phyloP scores from a whole-genome alignment of 1,140 invertebrate genomes.

The Odontomachus brunneus region DNA sequence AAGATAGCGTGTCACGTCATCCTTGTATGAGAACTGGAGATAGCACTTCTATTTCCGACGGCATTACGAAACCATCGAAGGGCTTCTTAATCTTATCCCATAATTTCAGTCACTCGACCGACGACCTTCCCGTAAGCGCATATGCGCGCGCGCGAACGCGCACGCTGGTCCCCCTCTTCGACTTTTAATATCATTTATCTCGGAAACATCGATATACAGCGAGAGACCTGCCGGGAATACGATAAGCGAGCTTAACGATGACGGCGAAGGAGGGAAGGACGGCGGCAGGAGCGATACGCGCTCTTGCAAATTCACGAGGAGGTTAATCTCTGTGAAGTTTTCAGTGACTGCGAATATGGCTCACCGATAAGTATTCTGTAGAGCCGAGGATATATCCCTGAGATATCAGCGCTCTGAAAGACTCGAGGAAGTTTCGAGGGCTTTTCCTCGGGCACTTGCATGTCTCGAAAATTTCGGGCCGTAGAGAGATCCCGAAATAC shows the following conservation, averaged over 20 bases:
- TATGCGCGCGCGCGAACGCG: neutral
- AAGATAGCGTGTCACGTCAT: neutral
- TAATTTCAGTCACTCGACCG: conserved; percentile 25
- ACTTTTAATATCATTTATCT: conserved; percentile 35
- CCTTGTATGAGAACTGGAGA: neutral
- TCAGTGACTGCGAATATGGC: conserved; percentile 18
- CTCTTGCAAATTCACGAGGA: conserved; percentile 19
- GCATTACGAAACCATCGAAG: conserved; percentile 9
- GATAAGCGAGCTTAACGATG: conserved; percentile 10
- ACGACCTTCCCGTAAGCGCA: neutral
- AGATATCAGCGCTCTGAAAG: conserved; percentile 6
- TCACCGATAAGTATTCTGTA: conserved; percentile 30
- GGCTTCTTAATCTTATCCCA: conserved; percentile 31
- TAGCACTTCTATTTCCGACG: conserved; percentile 14
- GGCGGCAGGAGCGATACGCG: neutral
- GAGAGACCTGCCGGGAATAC: neutral
- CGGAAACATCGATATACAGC: neutral
- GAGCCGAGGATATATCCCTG: neutral
- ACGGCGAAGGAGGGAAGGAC: neutral
- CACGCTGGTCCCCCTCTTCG: too few relatives aligned
- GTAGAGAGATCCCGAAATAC: neutral
- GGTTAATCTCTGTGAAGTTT: conserved; percentile 34
- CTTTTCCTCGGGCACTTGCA: neutral
- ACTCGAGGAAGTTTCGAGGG: neutral
- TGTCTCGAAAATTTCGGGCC: conserved; percentile 14